Percentiles rank a stretch among this genome's conserved stretches.
These are phyloP conservation scores for Lamellibrachia luymesi DNA, from an alignment of 1,140 invertebrate species.

Conservation along the genomic window DNA sequence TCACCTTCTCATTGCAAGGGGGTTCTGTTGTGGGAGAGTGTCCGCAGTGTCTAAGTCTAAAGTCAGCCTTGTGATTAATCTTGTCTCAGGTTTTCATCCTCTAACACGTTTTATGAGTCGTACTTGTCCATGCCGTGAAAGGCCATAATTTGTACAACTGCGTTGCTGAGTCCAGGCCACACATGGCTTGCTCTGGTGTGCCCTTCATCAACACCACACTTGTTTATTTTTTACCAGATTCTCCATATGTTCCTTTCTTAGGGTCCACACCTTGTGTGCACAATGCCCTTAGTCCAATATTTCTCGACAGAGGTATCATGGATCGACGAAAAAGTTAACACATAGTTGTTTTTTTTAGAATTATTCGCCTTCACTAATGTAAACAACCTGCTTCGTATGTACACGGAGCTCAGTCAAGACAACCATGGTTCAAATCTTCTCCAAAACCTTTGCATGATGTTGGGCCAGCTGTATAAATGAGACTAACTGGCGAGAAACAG, in stretches of 20 bases:
- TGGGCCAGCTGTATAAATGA: too few species aligned
- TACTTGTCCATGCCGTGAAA: slow-evolving; percentile 87
- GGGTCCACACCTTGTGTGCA: slow-evolving; percentile 26
- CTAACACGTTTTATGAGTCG: slow-evolving; percentile 84
- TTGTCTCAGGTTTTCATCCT: slow-evolving; percentile 83
- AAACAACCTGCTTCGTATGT: neutral
- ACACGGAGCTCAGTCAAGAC: neutral
- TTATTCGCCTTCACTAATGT: neutral
- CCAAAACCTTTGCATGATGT: too few species aligned
- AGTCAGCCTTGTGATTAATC: slow-evolving; percentile 60
- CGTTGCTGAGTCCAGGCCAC: slow-evolving; percentile 89
- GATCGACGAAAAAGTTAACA: slow-evolving; percentile 10
- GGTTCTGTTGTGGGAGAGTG: neutral
- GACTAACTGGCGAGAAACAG: too few species aligned
- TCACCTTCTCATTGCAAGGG: neutral
- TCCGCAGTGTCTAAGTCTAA: too few species aligned
- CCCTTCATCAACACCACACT: slow-evolving; percentile 88
- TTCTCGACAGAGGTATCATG: slow-evolving; percentile 33
- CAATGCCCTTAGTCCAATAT: slow-evolving; percentile 33
- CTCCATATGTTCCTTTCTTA: slow-evolving; percentile 57
- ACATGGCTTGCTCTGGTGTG: slow-evolving; percentile 84
- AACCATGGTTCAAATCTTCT: neutral
- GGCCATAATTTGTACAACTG: slow-evolving; percentile 88
- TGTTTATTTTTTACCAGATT: slow-evolving; percentile 72
- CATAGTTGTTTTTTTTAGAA: neutral